Base-by-base conservation (phyloP, 2,113 vertebrate species). In the Lamprologus ornatipinnis region DNA sequence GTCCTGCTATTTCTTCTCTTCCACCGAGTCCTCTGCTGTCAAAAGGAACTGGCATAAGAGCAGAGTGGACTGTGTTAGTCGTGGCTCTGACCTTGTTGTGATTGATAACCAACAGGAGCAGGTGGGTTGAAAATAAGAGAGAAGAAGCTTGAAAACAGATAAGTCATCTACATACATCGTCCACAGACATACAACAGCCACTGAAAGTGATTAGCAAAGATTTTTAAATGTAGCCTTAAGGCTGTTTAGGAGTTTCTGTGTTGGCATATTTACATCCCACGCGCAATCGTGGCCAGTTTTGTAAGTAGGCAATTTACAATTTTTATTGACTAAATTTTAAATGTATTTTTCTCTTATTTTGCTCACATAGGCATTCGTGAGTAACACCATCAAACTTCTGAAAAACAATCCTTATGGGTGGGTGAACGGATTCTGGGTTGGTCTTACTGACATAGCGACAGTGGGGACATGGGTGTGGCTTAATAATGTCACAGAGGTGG, bases 1-100 rank as follows among this genome's bases (percentile, higher is more conserved):
- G 1, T 90, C 87, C n/a, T 95, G 94, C 85, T 95, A 92, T 83
- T 95, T 85, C 21, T 90, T 93, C 83, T 91, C 94, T 31, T 55
- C 31, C 31, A 3, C 5, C 6, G 49, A 85, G 7, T 19, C 58
- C 33, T 5, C 9, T 6, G 7, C 19, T 37, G 35, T 4, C 6
- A 83, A 13, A n/a, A 88, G 57, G 79, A 89, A 51, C 80, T 94
- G 70, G 70, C 4, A 31, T 3, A 6, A 49, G 42, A 49, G 70
- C 70, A 78, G 70, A 78, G 9, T 3, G 10, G 70, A 78, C 70
- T 78, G 70, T 15, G 9, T 15, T n/a, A 51, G 31, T 11, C 80
- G 85, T 51, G 85, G 40, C 4, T 73, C 80, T 28, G 85, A 82
- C 15, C 80, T 87, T 9, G 23, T 51, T 28, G 80, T 87, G 85